Base-by-base conservation (phyloP, 2,888 invertebrate genomes). In the Orchesellides sinensis region DNA sequence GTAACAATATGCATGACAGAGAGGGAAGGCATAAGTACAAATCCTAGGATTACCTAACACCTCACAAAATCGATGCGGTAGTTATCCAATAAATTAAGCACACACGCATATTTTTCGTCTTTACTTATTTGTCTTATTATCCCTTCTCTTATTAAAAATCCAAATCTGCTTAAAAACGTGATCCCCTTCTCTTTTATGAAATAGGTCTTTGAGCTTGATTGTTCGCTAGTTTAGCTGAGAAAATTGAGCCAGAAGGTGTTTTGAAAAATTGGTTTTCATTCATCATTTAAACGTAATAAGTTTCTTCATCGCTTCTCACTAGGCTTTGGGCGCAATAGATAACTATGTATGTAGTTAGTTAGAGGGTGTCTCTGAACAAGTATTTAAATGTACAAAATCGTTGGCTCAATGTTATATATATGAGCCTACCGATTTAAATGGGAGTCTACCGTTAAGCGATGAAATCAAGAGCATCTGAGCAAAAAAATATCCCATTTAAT, bases 71-170 rank as follows among this genome's bases (percentile, higher is more conserved):
- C 32, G 12, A 65, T 32, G 21, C 59, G 32, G n/a, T n/a, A n/a
- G n/a, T n/a, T n/a, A n/a, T n/a, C n/a, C 32, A 65, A 65, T 65
- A 45, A 65, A 65, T 45, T 35, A 35, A 35, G 27, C 35, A 35
- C 14, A 65, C 17, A 27, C 59, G 25, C 17, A 27, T 17, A 59
- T 29, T 29, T 6, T 59, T n/a, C 59, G 29, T 10, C 19, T 54
- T 17, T 12, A 47, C 47, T 23, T 23, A 52, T 5, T 27, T 56
- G 5, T 5, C 12, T 21, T 56, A 29, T n/a, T 23, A 56, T 29
- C 56, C 70, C 70, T 70, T 70, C 70, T 27, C 61, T 73, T 73
- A 73, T 73, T 63, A 73, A 73, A 73, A 73, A 47, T 73, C 63
- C 40, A 73, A 73, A 73, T 73, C 73, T 73, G n/a, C 23, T 29